Evolutionary conservation across 2,113 vertebrate genomes (phyloP), one percentile per base, ranked within the genome.

Genomic region (Circaetus cinerascens): DNA sequence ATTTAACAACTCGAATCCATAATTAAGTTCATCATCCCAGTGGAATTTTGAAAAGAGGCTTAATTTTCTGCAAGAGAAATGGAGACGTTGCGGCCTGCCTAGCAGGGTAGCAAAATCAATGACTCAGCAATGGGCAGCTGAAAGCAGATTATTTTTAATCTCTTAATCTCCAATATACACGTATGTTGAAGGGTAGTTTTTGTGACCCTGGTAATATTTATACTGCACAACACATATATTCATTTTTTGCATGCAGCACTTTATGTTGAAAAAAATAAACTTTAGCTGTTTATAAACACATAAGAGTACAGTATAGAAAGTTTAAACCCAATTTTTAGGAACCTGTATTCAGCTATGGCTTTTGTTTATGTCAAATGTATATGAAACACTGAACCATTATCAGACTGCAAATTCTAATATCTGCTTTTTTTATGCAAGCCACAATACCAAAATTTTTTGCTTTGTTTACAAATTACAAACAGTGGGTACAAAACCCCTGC

Each of bases 21-120:
- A 97, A 97, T 96, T 95, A 96, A 97, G 93, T 92, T 97, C 84
- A 79, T 94, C 81, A 84, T 96, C 85, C 93, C 95, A 62, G 59
- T 56, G 66, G 95, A 96, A 93, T 90, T 86, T 91, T 92, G 90
- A 84, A 93, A 88, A 96, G 85, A 96, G 79, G 79, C 69, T 97
- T 96, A 87, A 93, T 96, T 96, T 90, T 81, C 91, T 97, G 69
- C 76, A 87, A 68, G 71, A 90, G 91, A 72, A 86, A 73, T 18
- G 55, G 89, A 88, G 88, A 45, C 50, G 9, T 3, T 68, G 63
- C 15, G 10, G 75, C 53, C 78, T 78, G 75, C 84, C 72, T 43
- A 34, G 84, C 38, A 86, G 82, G 68, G 82, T 22, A 87, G 67
- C 51, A 85, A 93, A 94, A 89, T 40, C 79, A 82, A 13, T 96